These are phyloP conservation scores for Dasypogon diadema DNA, from an alignment of 2,888 invertebrate genomes.

Conservation along the genomic window DNA sequence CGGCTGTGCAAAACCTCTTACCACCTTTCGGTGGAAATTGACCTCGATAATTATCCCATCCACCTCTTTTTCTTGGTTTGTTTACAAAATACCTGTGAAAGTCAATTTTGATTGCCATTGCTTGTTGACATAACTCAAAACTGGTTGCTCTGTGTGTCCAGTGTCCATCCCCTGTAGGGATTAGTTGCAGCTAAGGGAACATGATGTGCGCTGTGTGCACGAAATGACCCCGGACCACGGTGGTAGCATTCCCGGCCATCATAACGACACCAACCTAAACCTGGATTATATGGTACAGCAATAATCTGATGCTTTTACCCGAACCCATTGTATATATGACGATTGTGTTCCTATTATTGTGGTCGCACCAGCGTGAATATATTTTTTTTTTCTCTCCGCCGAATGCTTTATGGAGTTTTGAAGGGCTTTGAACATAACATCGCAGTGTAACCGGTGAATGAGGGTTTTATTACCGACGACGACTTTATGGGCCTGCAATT, in stretches of 20 bases:
- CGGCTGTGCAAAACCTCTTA: background rate
- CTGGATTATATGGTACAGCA: slow-evolving; percentile 24
- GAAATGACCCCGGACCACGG: slow-evolving; percentile 1
- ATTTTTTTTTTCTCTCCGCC: slow-evolving; percentile 18
- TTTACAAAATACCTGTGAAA: slow-evolving; percentile 20
- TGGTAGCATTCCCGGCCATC: background rate
- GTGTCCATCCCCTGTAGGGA: slow-evolving; percentile 26
- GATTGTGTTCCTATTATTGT: slow-evolving; percentile 28
- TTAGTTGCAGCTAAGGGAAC: background rate
- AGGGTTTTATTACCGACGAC: slow-evolving; percentile 29
- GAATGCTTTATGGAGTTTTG: slow-evolving; percentile 44
- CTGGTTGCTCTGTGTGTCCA: slow-evolving; percentile 4
- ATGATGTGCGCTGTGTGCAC: background rate
- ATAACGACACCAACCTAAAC: slow-evolving; percentile 10
- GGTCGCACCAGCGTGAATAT: slow-evolving; percentile 21
- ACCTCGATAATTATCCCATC: slow-evolving; percentile 29
- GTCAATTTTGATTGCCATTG: slow-evolving; percentile 26
- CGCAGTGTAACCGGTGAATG: slow-evolving; percentile 18
- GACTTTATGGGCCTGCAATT: slow-evolving; percentile 44
- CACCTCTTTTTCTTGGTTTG: slow-evolving; percentile 5
- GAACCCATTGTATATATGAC: slow-evolving; percentile 24
- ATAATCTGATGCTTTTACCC: slow-evolving; percentile 31
- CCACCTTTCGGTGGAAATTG: slow-evolving; percentile 3
- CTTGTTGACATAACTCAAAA: slow-evolving; percentile 47
- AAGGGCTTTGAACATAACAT: slow-evolving; percentile 9